phyloP scores from a whole-genome alignment of 2,113 vertebrate species.

The Meriones unguiculatus region DNA sequence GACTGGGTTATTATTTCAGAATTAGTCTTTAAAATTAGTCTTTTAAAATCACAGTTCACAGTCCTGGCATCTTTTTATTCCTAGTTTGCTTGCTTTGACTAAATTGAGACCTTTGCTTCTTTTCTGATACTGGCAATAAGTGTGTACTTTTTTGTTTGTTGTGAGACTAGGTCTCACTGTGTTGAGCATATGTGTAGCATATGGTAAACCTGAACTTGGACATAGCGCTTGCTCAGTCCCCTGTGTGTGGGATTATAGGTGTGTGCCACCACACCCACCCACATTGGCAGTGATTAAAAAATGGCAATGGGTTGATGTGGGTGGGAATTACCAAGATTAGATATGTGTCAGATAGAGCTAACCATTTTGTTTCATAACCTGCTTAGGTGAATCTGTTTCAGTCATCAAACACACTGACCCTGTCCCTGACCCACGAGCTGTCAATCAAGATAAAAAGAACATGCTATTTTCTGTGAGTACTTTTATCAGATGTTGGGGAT shows the following conservation, averaged over 20 bases:
- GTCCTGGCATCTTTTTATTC: background rate
- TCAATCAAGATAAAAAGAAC: slow-evolving; percentile 99
- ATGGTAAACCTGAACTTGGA: background rate
- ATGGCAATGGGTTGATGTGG: background rate
- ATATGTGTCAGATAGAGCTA: background rate
- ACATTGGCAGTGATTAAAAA: background rate
- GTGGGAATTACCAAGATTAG: background rate
- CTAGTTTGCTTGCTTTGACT: background rate
- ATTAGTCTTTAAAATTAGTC: background rate
- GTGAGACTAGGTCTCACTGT: background rate
- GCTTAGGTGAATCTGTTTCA: slow-evolving; percentile 96
- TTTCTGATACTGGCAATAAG: background rate
- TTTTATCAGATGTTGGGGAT: background rate
- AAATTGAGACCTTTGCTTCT: background rate
- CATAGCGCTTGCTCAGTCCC: no score
- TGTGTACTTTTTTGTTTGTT: background rate
- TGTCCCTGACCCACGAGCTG: slow-evolving; percentile 97
- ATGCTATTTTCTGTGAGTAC: slow-evolving; percentile 98
- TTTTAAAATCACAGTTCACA: background rate
- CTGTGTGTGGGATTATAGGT: background rate
- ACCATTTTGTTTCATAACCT: slow-evolving; percentile 35
- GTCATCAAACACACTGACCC: slow-evolving; percentile 99
- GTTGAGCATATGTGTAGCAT: background rate
- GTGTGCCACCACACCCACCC: background rate
- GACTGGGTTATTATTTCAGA: slow-evolving; percentile 36